Percentiles rank a stretch among this genome's conserved stretches.
phyloP scores from a whole-genome alignment of 2,113 vertebrate species.

The Montifringilla adamsi region DNA sequence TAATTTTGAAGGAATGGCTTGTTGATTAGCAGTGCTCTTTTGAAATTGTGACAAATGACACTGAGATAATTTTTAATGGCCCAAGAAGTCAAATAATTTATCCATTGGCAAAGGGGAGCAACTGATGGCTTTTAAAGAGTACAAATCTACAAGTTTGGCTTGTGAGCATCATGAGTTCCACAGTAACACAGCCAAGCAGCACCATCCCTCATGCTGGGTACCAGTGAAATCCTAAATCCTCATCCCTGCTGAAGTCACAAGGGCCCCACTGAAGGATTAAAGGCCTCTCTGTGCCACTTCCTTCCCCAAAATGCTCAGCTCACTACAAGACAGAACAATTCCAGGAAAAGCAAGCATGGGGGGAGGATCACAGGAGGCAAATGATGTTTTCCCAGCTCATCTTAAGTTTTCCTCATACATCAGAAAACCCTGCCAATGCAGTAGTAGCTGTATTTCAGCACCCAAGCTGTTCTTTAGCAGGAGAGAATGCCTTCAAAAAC shows the following conservation, averaged over 20 bases:
- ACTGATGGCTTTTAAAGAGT: not conserved
- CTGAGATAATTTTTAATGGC: not conserved
- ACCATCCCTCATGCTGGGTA: not conserved
- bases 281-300: not conserved
- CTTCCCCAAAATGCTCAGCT: not conserved
- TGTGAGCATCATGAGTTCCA: rapidly evolving
- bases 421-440: not conserved
- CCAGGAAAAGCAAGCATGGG: not conserved
- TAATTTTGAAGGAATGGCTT: not conserved
- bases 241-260: not conserved
- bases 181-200: not conserved
- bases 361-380: not conserved
- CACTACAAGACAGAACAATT: not conserved
- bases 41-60: not conserved
- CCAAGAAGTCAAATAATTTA: not conserved
- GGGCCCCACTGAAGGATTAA: not conserved
- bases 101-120: not conserved
- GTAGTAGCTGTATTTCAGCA: not conserved
- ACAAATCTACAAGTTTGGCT: not conserved
- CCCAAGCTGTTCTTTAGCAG: not conserved
- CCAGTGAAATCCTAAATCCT: not conserved
- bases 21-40: not conserved
- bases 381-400: not conserved
- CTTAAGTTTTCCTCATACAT: not conserved
- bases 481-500: not conserved